These are phyloP conservation scores for Lanius collurio DNA, from an alignment of 2,113 vertebrate genomes.

Conservation along the genomic window DNA sequence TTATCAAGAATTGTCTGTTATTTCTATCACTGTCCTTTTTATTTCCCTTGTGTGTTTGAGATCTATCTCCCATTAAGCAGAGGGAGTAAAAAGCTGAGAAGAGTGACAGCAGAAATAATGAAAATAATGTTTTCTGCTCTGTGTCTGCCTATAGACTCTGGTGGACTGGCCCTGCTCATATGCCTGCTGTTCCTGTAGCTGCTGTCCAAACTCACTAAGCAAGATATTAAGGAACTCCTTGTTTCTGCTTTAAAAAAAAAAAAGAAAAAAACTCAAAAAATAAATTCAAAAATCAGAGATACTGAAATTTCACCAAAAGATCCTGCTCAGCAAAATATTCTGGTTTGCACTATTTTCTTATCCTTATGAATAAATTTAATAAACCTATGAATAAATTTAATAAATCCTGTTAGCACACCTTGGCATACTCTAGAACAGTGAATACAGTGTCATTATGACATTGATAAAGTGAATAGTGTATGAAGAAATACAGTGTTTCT, in stretches of 20 bases:
- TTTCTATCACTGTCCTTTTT: slow-evolving; percentile 16
- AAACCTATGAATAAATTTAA: not conserved
- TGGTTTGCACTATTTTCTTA: not conserved
- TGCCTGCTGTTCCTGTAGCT: not conserved
- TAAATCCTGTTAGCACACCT: not conserved
- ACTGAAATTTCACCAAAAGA: not conserved
- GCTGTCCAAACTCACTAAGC: not conserved
- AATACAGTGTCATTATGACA: not conserved
- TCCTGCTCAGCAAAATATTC: not conserved
- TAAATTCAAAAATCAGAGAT: not conserved
- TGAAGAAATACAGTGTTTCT: not conserved
- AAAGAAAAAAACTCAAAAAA: not conserved
- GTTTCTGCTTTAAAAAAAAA: not conserved
- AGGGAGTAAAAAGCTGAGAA: not conserved
- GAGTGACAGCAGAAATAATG: not conserved
- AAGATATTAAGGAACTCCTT: not conserved
- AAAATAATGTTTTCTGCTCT: not conserved
- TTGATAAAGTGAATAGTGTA: not conserved
- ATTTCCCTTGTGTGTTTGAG: slow-evolving; percentile 42
- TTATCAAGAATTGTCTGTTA: slow-evolving; percentile 4
- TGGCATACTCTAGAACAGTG: not conserved
- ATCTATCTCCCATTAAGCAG: slow-evolving; percentile 1
- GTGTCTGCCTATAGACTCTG: not conserved
- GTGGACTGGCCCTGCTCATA: not conserved
- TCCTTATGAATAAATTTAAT: not conserved